Conservation (phyloP, 2,888 invertebrate genomes). For the Iphiclides podalirius region DNA sequence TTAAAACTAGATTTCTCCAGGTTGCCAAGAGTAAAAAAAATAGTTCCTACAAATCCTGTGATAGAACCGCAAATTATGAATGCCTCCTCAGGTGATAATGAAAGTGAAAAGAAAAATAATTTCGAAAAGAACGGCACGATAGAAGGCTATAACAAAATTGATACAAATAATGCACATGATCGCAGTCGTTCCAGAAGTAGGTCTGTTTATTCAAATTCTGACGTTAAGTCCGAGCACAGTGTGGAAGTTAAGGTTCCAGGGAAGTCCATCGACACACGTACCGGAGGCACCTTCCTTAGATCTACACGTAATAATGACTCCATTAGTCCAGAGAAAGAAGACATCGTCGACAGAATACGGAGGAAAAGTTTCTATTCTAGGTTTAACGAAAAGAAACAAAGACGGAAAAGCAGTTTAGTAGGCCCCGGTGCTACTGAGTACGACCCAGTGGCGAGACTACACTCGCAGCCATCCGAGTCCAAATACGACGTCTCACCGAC, state of each 20-base stretch:
- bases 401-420: conserved; percentile 84
- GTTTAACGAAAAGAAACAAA: conserved; percentile 90
- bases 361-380: conserved; percentile 94
- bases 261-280: conserved; percentile 40
- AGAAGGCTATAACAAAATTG: conserved; percentile 41
- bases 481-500: conserved; percentile 64
- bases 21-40: conserved; percentile 80
- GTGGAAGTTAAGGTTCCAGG: conserved; percentile 48
- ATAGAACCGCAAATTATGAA: conserved; percentile 74
- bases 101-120: conserved; percentile 52
- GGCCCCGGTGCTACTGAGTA: conserved; percentile 82
- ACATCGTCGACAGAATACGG: conserved; percentile 91
- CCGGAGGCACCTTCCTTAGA: conserved; percentile 48
- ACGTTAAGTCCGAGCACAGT: conserved; percentile 68
- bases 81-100: conserved; percentile 53
- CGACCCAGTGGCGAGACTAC: conserved; percentile 69
- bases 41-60: conserved; percentile 79
- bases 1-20: conserved; percentile 83
- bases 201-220: conserved; percentile 69
- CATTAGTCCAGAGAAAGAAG: conserved; percentile 81
- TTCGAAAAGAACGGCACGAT: conserved; percentile 49
- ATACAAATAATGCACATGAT: conserved; percentile 43
- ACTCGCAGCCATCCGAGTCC: conserved; percentile 53
- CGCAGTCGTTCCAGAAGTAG: conserved; percentile 67
- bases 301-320: conserved; percentile 68